Conservation (phyloP, 37 sponge, comb jelly and placozoan species). For the Ianthella basta region DNA sequence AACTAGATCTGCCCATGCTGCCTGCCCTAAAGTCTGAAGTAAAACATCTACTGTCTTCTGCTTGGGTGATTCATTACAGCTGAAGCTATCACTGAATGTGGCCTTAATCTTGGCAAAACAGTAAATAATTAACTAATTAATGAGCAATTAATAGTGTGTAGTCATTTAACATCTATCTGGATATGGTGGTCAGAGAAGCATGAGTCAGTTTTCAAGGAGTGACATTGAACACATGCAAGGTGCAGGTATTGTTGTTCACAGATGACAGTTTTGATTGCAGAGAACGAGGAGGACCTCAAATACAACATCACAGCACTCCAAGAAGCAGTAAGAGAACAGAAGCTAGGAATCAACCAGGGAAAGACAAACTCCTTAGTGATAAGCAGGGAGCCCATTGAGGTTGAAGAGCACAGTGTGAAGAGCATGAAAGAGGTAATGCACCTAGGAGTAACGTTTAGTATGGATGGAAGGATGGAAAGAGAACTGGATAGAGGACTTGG, state of each 20-base stretch:
- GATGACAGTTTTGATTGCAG: no score
- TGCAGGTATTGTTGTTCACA: no score
- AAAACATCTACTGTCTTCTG: conserved; percentile 5
- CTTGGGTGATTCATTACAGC: conserved; percentile 34
- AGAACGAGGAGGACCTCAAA: conserved; percentile 14
- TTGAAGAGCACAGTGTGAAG: conserved; percentile 23
- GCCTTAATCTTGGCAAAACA: neutral
- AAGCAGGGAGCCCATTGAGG: neutral
- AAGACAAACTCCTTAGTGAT: neutral
- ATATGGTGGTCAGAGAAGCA: no score
- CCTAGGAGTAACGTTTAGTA: neutral
- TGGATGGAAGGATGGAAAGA: conserved; percentile 13
- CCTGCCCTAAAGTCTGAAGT: conserved; percentile 39
- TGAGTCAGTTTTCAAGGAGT: no score
- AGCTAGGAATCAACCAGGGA: neutral
- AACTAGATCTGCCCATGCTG: conserved; percentile 33
- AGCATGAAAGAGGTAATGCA: neutral
- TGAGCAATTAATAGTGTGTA: no score
- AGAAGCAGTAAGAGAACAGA: conserved; percentile 8
- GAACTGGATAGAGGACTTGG: neutral
- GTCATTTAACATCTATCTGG: no score
- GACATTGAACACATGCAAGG: no score
- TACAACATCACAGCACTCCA: conserved; percentile 15
- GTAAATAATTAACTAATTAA: no score
- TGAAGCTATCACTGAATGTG: conserved; percentile 11